These are phyloP conservation scores for Xiphorhynchus elegans DNA, from an alignment of 2,113 vertebrate genomes.

Conservation along the genomic window DNA sequence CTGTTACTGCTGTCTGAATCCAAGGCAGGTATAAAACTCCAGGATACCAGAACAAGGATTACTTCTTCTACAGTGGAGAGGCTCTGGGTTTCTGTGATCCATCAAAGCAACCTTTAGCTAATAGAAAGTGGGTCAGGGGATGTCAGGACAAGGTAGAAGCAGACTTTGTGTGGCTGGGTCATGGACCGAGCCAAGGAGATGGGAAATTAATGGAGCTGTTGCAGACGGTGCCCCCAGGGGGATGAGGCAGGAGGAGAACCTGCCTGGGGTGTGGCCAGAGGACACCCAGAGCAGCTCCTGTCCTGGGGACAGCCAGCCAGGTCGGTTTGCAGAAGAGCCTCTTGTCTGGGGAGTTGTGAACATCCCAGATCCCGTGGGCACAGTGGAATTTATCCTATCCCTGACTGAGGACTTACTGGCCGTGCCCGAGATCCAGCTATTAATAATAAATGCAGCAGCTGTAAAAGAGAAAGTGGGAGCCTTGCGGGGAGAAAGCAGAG, in stretches of 20 bases:
- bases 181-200: fast-evolving
- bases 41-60: background rate
- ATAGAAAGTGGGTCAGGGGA: background rate
- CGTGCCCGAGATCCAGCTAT: background rate
- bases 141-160: background rate
- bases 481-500: background rate
- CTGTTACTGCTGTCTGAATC: background rate
- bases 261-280: background rate
- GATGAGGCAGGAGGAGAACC: background rate
- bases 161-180: background rate
- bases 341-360: fast-evolving
- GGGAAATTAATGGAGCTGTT: background rate
- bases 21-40: background rate
- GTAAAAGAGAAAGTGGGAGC: background rate
- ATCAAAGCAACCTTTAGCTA: background rate
- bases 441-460: background rate
- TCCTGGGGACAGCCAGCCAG: background rate
- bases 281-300: background rate
- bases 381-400: background rate
- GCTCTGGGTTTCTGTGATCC: background rate
- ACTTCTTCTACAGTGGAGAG: background rate
- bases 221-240: fast-evolving
- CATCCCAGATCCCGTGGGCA: fast-evolving
- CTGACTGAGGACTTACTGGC: background rate
- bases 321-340: background rate